Evolutionary conservation across 2,888 invertebrate species (phyloP), one percentile per base, ranked within the genome.

Genomic region (Drosophila anomalata): DNA sequence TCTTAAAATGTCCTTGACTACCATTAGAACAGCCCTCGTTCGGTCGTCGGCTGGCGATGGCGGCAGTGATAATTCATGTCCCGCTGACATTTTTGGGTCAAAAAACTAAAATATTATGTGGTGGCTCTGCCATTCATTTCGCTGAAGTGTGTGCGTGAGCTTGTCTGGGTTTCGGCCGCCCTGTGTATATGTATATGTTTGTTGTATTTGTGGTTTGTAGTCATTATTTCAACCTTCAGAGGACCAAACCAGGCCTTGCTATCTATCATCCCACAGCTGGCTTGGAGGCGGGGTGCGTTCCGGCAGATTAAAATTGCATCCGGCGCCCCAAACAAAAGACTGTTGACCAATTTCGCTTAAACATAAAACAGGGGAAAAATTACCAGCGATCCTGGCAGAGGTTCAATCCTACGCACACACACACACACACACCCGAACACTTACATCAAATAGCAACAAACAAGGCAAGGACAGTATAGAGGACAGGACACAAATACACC

Each of bases 71-170:
- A 87, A 89, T 77, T 89, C 86, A 81, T 88, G 85, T 78, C 78
- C 87, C 52, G 82, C 82, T 88, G 87, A 89, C 87, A 80, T 84
- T 88, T 87, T 89, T 89, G 85, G 87, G 87, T 87, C 89, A 87
- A 76, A 70, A 84, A 80, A 79, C 87, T 77, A 83, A 87, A 88
- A 89, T 88, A 84, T 87, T 83, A 75, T 87, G 77, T 84, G 73
- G 65, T 54, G 36, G 55, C 47, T 59, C 44, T 76, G 50, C 59
- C 46, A 52, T 42, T 47, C 42, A 29, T 29, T 7, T 7, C 41
- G 46, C 41, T 51, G 47, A 42, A 52, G 48, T 24, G 61, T 51
- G 79, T 62, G 55, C 78, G 65, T 63, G 44, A 50, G 29, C 55
- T 41, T 51, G 41, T 59, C 36, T 66, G 55, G 61, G 42, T 54